Evolutionary conservation across 2,797 vertebrate species (phyloP).

Genomic region (Halcyon chelicuti): DNA sequence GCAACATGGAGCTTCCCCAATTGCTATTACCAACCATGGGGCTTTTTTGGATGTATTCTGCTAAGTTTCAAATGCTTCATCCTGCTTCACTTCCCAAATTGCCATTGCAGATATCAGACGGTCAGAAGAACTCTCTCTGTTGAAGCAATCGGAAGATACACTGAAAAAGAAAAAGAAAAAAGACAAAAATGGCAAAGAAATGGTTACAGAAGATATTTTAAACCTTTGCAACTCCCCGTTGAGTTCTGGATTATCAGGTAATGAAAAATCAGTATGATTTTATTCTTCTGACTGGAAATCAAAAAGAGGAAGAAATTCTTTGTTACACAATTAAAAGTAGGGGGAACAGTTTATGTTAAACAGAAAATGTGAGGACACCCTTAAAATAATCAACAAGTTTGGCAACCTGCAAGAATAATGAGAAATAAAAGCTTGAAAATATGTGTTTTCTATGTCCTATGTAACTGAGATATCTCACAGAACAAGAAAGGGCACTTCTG

Average conservation of each 20-base stretch:
- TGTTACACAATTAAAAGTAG: background rate
- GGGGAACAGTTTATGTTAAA: background rate
- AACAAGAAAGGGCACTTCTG: background rate
- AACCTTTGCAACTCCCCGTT: slow-evolving; percentile 84
- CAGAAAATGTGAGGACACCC: background rate
- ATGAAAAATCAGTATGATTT: background rate
- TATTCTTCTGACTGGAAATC: background rate
- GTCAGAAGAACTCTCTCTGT: slow-evolving; percentile 92
- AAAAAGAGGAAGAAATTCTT: slow-evolving; percentile 3
- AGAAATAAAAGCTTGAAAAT: background rate
- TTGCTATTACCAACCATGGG: background rate
- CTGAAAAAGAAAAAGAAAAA: slow-evolving; percentile 95
- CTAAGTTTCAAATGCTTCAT: background rate
- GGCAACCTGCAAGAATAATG: background rate
- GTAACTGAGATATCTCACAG: background rate
- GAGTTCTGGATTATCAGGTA: slow-evolving; percentile 83
- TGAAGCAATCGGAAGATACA: slow-evolving; percentile 85
- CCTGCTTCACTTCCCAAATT: slow-evolving; percentile 38
- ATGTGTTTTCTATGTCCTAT: background rate
- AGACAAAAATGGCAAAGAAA: slow-evolving; percentile 87
- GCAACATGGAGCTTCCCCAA: background rate
- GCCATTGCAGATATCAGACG: slow-evolving; percentile 89
- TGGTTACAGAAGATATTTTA: slow-evolving; percentile 85
- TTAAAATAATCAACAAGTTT: background rate
- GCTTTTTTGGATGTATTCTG: background rate